Conservation (phyloP, 2,888 invertebrate species). For the Cepaea hortensis region DNA sequence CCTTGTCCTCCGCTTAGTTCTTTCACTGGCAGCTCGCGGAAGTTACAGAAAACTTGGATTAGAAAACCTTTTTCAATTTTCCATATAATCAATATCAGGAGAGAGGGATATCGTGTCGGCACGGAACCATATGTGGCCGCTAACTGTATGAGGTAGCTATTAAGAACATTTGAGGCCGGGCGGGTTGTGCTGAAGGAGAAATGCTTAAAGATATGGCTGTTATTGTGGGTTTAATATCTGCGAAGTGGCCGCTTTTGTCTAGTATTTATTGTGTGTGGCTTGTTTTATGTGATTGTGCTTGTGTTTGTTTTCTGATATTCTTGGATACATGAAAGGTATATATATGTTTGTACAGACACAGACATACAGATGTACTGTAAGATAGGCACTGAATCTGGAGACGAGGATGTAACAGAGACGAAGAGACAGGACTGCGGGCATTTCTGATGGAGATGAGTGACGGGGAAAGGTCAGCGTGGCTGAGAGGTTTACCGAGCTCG, state of each 20-base stretch:
- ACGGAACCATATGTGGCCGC: neutral
- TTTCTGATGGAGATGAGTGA: neutral
- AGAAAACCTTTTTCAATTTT: constrained; percentile 15
- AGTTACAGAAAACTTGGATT: neutral
- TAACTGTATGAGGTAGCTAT: neutral
- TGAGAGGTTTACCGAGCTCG: no score
- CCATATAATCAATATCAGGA: constrained; percentile 7
- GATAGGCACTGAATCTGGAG: neutral
- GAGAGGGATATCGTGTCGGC: constrained; percentile 17
- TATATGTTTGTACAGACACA: no score
- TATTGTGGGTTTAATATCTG: no score
- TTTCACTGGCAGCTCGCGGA: neutral
- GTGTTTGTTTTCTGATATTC: no score
- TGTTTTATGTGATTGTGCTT: no score
- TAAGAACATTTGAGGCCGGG: neutral
- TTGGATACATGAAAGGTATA: no score
- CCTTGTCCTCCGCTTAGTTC: neutral
- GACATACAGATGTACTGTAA: no score
- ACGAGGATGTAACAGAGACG: neutral
- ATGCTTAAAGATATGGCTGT: no score
- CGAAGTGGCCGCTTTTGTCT: no score
- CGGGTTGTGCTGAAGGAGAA: neutral
- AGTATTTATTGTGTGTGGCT: no score
- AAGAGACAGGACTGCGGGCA: neutral
- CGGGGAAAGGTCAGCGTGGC: neutral